These are phyloP conservation scores for Phenacoccus solenopsis DNA, from an alignment of 1,140 invertebrate genomes.

Conservation along the genomic window DNA sequence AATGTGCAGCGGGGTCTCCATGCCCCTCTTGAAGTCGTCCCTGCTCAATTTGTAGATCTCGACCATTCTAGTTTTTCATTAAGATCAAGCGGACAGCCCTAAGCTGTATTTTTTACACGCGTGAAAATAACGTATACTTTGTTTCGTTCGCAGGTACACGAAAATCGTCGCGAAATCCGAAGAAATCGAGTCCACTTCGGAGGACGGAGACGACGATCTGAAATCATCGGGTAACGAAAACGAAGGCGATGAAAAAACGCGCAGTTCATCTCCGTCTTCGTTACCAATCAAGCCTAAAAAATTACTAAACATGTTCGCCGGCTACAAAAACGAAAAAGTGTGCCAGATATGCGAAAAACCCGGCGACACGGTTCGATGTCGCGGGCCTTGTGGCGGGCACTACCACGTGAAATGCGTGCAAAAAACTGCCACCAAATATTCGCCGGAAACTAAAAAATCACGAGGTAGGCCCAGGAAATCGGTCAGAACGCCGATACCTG, in stretches of 20 bases:
- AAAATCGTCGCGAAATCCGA: not conserved
- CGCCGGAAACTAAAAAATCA: not conserved
- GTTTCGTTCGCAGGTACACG: too few species aligned
- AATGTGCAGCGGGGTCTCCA: too few species aligned
- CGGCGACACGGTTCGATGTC: slow-evolving; percentile 47
- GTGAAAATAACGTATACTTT: too few species aligned
- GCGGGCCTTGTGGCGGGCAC: slow-evolving; percentile 40
- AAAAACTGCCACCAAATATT: slow-evolving; percentile 22
- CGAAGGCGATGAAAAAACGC: not conserved
- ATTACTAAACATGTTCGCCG: not conserved
- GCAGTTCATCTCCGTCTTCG: not conserved
- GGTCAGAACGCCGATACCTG: not conserved
- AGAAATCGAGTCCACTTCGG: not conserved
- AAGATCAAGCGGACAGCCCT: too few species aligned
- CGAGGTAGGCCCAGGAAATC: not conserved
- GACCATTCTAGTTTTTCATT: too few species aligned
- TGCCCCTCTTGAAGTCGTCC: too few species aligned
- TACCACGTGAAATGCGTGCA: slow-evolving; percentile 40
- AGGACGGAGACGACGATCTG: not conserved
- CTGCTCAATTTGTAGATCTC: too few species aligned
- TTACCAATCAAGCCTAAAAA: not conserved
- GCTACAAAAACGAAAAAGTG: slow-evolving; percentile 30
- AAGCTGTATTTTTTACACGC: too few species aligned
- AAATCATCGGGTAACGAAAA: too few species aligned
- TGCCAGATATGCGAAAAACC: slow-evolving; percentile 51